Percentiles rank a stretch among this genome's conserved stretches.
phyloP scores from a whole-genome alignment of 2,797 vertebrate species.

The Mallotus villosus region DNA sequence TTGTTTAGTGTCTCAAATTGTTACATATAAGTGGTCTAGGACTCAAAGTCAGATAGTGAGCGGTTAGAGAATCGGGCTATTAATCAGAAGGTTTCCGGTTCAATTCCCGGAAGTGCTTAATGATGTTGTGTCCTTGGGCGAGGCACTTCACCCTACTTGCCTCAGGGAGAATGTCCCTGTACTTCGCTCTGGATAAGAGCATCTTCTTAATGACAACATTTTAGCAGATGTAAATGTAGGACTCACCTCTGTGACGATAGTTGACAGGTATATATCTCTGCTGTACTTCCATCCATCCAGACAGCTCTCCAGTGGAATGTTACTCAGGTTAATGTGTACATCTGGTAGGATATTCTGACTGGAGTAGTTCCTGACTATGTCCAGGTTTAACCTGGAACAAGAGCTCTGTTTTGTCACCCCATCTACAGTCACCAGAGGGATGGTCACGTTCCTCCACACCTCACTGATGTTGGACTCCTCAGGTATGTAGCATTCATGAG shows the following conservation, averaged over 20 bases:
- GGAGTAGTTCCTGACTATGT: slow-evolving; percentile 71
- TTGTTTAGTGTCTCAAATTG: no score
- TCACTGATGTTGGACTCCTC: slow-evolving; percentile 71
- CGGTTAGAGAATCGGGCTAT: no score
- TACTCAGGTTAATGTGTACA: slow-evolving; percentile 77
- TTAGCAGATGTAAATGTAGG: no score
- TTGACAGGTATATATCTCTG: slow-evolving; percentile 72
- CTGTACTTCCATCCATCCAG: slow-evolving; percentile 84
- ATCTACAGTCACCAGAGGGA: slow-evolving; percentile 69
- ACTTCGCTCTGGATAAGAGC: no score
- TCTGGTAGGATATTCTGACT: slow-evolving; percentile 75
- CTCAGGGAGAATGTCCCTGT: no score
- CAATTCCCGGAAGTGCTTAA: no score
- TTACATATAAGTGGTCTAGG: no score
- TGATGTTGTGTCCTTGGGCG: no score
- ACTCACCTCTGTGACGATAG: slow-evolving; percentile 79
- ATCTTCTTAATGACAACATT: no score
- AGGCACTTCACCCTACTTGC: no score
- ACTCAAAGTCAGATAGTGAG: no score
- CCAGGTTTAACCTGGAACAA: slow-evolving; percentile 78
- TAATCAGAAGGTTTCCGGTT: no score
- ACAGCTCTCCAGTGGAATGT: slow-evolving; percentile 77
- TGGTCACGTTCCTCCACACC: slow-evolving; percentile 77
- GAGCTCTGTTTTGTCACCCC: slow-evolving; percentile 58
- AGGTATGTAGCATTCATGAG: slow-evolving; percentile 80